A percentile compares a stretch with the other conserved stretches of the same genome.
phyloP scores from a whole-genome alignment of 2,797 vertebrate genomes.

The Sparidentex hasta region DNA sequence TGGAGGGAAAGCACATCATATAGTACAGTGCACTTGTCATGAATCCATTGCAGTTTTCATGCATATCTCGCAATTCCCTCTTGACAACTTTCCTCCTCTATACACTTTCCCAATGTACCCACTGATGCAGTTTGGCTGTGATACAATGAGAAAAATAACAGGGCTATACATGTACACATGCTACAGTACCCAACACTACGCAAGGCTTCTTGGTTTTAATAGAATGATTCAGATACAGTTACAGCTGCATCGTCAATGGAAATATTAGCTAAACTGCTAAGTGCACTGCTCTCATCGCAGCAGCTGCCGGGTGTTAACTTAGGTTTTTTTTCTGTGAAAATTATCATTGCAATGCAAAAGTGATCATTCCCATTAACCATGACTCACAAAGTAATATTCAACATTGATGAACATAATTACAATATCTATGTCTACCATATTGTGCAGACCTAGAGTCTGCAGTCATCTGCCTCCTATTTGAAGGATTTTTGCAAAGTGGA shows the following conservation, averaged over 20 bases:
- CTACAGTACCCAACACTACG: neutral
- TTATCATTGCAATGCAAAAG: too few relatives aligned
- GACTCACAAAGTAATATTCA: too few relatives aligned
- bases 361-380: too few relatives aligned
- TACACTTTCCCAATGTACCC: conserved; percentile 13
- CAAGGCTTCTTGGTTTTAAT: neutral
- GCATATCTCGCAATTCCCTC: conserved; percentile 26
- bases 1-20: neutral
- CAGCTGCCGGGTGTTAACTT: too few relatives aligned
- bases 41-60: conserved; percentile 18
- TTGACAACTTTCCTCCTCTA: conserved; percentile 28
- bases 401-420: too few relatives aligned
- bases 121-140: conserved; percentile 34
- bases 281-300: too few relatives aligned
- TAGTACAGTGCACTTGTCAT: neutral
- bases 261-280: too few relatives aligned
- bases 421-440: too few relatives aligned
- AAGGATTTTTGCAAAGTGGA: conserved; percentile 11
- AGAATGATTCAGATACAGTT: neutral
- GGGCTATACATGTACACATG: neutral
- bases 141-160: conserved; percentile 8
- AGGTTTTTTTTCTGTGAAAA: too few relatives aligned
- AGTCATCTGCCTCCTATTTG: neutral
- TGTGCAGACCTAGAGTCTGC: too few relatives aligned
- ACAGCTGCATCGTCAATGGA: too few relatives aligned